These are phyloP conservation scores for Bombus pascuorum DNA, from an alignment of 1,140 invertebrate genomes.

Conservation along the genomic window DNA sequence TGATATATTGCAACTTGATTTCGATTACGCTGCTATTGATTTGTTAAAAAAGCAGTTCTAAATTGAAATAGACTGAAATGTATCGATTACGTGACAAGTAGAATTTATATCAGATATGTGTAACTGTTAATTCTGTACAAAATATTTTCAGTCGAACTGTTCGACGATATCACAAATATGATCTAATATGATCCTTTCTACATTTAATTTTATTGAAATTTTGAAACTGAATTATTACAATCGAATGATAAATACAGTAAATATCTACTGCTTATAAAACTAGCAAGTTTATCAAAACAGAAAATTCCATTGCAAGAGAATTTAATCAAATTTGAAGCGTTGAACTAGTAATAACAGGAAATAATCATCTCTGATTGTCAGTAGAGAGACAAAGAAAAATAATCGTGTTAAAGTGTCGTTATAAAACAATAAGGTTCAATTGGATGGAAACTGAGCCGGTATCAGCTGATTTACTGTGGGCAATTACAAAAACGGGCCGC, in stretches of 20 bases:
- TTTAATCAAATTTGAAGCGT: too few species aligned
- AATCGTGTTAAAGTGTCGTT: neutral
- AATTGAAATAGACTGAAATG: neutral
- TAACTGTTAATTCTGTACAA: neutral
- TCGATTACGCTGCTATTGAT: neutral
- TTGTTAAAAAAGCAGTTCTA: neutral
- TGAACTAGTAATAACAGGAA: too few species aligned
- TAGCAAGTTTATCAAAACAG: neutral
- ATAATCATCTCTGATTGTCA: too few species aligned
- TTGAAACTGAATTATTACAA: neutral
- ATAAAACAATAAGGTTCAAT: neutral
- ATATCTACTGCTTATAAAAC: neutral
- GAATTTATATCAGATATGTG: neutral
- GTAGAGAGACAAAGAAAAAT: neutral
- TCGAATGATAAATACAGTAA: neutral
- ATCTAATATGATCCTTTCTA: neutral
- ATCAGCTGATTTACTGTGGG: constrained; percentile 12
- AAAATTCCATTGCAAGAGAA: neutral
- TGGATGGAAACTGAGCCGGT: neutral
- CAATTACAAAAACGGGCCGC: constrained; percentile 16
- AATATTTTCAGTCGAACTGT: neutral
- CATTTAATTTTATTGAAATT: neutral
- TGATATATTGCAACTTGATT: neutral
- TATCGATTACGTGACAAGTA: neutral
- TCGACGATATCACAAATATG: neutral